Conservation (phyloP, 1,140 invertebrate species). For the Lasioglossum baleicum region DNA sequence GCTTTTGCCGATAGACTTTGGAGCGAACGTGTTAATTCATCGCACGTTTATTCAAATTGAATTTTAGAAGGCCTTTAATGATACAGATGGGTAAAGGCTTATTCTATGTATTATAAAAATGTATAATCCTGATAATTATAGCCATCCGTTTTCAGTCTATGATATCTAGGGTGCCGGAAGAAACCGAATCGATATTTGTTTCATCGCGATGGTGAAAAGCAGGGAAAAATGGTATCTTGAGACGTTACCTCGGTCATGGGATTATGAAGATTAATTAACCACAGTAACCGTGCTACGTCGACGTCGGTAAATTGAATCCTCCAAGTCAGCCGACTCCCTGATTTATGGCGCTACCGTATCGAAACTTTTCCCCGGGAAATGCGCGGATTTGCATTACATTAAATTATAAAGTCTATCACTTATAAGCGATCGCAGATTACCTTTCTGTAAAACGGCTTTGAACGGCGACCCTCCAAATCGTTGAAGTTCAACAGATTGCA, state of each 20-base stretch:
- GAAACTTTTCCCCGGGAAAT: constrained; percentile 58
- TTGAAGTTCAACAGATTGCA: too few species aligned
- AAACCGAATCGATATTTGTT: constrained; percentile 4
- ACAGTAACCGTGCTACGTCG: constrained; percentile 49
- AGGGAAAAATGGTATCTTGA: constrained; percentile 43
- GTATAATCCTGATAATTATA: too few species aligned
- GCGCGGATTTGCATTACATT: constrained; percentile 59
- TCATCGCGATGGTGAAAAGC: constrained; percentile 7
- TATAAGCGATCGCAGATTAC: constrained; percentile 39
- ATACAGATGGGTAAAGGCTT: too few species aligned
- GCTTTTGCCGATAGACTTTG: too few species aligned
- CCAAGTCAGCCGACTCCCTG: constrained; percentile 48
- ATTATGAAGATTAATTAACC: constrained; percentile 71
- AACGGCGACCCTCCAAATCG: constrained; percentile 8
- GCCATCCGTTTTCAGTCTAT: too few species aligned
- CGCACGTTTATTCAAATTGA: too few species aligned
- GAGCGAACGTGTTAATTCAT: too few species aligned
- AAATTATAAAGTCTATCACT: constrained; percentile 50
- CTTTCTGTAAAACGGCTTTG: constrained; percentile 26
- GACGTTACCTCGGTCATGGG: constrained; percentile 43
- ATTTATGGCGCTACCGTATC: constrained; percentile 56
- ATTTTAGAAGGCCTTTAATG: too few species aligned
- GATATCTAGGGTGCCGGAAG: too few species aligned
- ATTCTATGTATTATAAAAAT: too few species aligned
- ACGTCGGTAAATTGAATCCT: constrained; percentile 63